Evolutionary conservation across 2,797 vertebrate species (phyloP).

Genomic region (Coregonus suidteri): DNA sequence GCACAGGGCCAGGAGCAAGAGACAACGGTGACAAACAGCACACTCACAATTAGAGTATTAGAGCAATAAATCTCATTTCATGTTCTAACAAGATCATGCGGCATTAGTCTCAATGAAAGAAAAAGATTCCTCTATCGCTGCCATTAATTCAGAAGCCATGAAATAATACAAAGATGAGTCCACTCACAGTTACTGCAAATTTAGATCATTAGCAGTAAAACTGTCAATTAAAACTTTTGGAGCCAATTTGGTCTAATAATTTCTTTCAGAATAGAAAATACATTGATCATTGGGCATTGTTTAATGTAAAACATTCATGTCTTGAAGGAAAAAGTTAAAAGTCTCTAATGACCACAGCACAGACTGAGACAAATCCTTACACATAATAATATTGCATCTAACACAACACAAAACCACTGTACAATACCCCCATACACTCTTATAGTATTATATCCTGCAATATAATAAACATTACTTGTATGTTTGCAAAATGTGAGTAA

Average conservation of each 20-base stretch:
- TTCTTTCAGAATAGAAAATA: neutral
- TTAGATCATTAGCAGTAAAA: neutral
- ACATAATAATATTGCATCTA: neutral
- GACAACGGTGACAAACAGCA: neutral
- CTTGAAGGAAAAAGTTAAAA: neutral
- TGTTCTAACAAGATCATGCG: conserved; percentile 16
- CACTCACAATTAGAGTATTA: neutral
- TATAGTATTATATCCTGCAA: neutral
- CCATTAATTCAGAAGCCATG: neutral
- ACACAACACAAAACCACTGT: neutral
- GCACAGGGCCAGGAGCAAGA: neutral
- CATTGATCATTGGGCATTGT: neutral
- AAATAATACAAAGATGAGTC: neutral
- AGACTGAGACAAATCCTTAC: neutral
- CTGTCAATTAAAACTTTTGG: neutral
- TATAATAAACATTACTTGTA: neutral
- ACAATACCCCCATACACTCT: neutral
- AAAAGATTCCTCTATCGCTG: conserved; percentile 19
- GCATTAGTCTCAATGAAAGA: conserved; percentile 28
- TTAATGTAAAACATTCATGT: neutral
- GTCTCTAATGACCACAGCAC: neutral
- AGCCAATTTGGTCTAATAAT: neutral
- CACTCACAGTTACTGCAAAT: neutral
- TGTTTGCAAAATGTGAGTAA: neutral
- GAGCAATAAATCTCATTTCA: neutral